A percentile compares a stretch with the other conserved stretches of the same genome.
Conservation (phyloP, 2,113 vertebrate genomes). For the Rhodinocichla rosea region DNA sequence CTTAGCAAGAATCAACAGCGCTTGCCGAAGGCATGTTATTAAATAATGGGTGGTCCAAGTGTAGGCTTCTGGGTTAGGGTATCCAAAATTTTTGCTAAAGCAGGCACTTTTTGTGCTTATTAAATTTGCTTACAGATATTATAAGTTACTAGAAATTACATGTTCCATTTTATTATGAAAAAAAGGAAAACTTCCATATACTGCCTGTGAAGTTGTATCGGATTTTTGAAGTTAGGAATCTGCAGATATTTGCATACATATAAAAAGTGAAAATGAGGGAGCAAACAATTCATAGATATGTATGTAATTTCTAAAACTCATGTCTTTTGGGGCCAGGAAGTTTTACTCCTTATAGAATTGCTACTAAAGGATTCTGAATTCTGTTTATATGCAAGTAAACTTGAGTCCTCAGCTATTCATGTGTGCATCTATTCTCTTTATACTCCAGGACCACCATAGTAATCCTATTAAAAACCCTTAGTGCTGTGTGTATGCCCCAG, state of each 20-base stretch:
- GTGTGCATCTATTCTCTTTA: background rate
- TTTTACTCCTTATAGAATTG: background rate
- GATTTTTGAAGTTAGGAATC: background rate
- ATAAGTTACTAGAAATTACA: background rate
- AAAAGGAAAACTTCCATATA: background rate
- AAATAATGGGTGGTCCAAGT: background rate
- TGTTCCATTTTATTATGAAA: background rate
- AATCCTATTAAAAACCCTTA: background rate
- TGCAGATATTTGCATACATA: background rate
- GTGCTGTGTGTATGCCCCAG: background rate
- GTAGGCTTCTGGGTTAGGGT: background rate
- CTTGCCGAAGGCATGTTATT: background rate
- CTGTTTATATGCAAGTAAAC: background rate
- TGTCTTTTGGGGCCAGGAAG: background rate
- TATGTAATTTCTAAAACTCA: background rate
- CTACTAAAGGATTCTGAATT: background rate
- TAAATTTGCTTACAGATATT: background rate
- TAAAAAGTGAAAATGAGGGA: background rate
- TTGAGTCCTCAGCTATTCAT: background rate
- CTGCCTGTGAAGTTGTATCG: background rate
- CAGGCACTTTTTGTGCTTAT: background rate
- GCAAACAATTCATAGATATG: background rate
- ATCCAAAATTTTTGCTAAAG: background rate
- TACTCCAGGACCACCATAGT: background rate
- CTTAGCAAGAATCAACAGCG: background rate